A percentile compares a stretch with the other conserved stretches of the same genome.
Evolutionary conservation across 1,140 invertebrate genomes (phyloP).

Genomic region (Calycopis cecrops): DNA sequence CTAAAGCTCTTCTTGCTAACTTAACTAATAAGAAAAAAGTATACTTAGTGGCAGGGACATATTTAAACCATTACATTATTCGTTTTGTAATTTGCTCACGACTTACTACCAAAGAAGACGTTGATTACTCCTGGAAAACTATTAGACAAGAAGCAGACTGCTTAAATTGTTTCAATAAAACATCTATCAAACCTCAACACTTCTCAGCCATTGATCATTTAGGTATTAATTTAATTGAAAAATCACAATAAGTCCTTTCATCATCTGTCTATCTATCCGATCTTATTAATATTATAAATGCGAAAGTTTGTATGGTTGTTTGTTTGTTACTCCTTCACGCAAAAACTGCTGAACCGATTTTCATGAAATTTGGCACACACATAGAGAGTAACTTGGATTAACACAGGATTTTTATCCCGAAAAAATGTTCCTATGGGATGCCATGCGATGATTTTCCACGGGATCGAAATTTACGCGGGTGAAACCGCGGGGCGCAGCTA

Average conservation of each 20-base stretch:
- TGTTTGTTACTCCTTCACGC: no score
- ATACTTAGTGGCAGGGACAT: constrained; percentile 87
- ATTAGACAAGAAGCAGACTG: constrained; percentile 77
- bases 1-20: constrained; percentile 83
- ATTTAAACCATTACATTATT: constrained; percentile 82
- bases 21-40: constrained; percentile 88
- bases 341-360: no score
- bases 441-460: no score
- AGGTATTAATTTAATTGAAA: constrained; percentile 16
- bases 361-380: no score
- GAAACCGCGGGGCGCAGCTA: no score
- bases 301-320: no score
- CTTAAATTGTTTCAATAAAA: constrained; percentile 31
- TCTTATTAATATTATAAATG: no score
- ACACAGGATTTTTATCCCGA: no score
- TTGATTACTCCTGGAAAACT: constrained; percentile 89
- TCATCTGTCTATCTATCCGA: no score
- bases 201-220: constrained; percentile 49
- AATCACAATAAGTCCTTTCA: constrained; percentile 12
- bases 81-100: constrained; percentile 90
- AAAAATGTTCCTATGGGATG: no score
- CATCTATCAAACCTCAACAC: constrained; percentile 44
- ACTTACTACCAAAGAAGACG: constrained; percentile 81
- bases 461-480: no score
- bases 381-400: no score